phyloP scores from a whole-genome alignment of 2,113 vertebrate species.

The Oncorhynchus clarkii region DNA sequence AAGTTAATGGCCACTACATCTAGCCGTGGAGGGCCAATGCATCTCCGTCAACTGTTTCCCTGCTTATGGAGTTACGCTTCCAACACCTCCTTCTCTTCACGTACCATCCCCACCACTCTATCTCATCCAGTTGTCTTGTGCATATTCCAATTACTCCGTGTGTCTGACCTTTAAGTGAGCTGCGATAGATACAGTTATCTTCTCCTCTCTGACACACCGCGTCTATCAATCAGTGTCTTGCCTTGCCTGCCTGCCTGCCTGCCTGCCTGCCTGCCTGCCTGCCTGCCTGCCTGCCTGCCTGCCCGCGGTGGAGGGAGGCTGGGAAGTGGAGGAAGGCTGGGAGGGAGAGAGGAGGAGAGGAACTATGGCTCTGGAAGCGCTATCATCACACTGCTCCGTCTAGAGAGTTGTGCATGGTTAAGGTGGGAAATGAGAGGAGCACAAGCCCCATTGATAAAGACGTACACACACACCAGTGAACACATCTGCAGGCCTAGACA shows the following conservation, averaged over 20 bases:
- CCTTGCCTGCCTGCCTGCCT: constrained; percentile 31
- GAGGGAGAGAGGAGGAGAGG: constrained; percentile 44
- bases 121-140: constrained; percentile 79
- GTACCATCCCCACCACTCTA: constrained; percentile 71
- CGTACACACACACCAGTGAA: constrained; percentile 44
- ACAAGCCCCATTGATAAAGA: constrained; percentile 78
- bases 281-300: constrained; percentile 27
- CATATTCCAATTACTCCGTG: constrained; percentile 87
- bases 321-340: constrained; percentile 10
- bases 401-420: constrained; percentile 72
- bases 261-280: constrained; percentile 32
- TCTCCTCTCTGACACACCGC: constrained; percentile 89
- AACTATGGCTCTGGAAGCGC: neutral
- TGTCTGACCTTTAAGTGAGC: constrained; percentile 94
- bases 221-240: constrained; percentile 95
- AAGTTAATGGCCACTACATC: constrained; percentile 71
- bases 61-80: constrained; percentile 18
- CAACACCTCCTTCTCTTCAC: constrained; percentile 36
- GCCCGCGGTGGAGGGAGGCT: neutral
- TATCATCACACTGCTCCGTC: neutral
- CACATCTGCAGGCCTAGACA: no score
- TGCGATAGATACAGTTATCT: constrained; percentile 96
- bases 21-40: constrained; percentile 70
- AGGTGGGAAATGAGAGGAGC: constrained; percentile 79
- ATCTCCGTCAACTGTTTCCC: constrained; percentile 63